Conservation (phyloP, 1,140 invertebrate species). For the Ericerus pela region DNA sequence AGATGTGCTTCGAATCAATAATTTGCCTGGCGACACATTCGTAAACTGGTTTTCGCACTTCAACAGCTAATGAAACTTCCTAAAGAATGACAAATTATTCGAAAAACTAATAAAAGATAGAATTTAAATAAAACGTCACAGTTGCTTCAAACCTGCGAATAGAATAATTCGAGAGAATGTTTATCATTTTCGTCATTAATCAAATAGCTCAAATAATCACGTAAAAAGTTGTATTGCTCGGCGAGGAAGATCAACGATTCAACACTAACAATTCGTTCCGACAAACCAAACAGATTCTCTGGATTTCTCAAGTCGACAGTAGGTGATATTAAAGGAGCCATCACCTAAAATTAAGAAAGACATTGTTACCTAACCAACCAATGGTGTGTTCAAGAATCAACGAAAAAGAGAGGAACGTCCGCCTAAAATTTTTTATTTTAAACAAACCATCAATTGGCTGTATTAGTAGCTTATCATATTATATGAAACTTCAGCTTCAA, state of each 20-base stretch:
- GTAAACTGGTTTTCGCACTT: slow-evolving; percentile 71
- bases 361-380: no score
- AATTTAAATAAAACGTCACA: slow-evolving; percentile 1
- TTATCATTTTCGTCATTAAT: slow-evolving; percentile 41
- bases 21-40: slow-evolving; percentile 61
- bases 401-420: no score
- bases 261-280: slow-evolving; percentile 74
- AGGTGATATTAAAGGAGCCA: slow-evolving; percentile 48
- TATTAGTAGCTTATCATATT: no score
- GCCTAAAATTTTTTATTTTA: no score
- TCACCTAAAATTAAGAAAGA: slow-evolving; percentile 31
- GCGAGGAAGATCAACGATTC: slow-evolving; percentile 84
- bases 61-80: slow-evolving; percentile 49
- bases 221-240: slow-evolving; percentile 68
- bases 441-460: no score
- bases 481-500: no score
- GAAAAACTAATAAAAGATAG: neutral
- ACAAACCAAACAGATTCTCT: slow-evolving; percentile 61
- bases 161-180: slow-evolving; percentile 59
- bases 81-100: slow-evolving; percentile 30
- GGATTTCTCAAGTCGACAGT: slow-evolving; percentile 53
- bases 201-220: slow-evolving; percentile 63
- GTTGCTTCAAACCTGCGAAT: slow-evolving; percentile 25
- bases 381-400: no score
- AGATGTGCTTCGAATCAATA: slow-evolving; percentile 62